Base-by-base conservation (phyloP, 1,140 invertebrate species). In the Cotesia vestalis region DNA sequence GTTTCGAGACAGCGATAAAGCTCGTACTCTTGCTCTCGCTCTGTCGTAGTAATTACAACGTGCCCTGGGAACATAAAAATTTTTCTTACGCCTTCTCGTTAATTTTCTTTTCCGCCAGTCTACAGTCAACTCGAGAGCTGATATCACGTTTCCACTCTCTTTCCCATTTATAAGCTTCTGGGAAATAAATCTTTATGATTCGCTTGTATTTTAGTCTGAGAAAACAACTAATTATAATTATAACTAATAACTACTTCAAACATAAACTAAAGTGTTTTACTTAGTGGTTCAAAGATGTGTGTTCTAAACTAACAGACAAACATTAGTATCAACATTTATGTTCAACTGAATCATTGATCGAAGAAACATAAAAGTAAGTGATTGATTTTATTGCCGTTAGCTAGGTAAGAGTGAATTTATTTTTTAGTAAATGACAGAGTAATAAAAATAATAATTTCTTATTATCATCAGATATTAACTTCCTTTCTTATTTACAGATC, bases 1-100 rank as follows among this genome's bases (percentile, higher is more conserved):
- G 14, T 72, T 72, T 72, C 35, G 63, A 66, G 63, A 72, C 70
- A 59, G 46, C 70, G 70, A 66, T 59, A 72, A 66, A 66, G 38
- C 51, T 46, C 70, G 1, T 20, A 4, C 5, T 66, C 1, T 12
- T 57, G 53, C n/a, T 63, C 9, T 27, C 34, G 4, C 20, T n/a
- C 62, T 34, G 27, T 27, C 27, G 27, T 27, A 27, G 63, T 72
- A 72, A 72, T 72, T 72, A 60, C 63, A 51, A 70, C 69, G 57
- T 62, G 59, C 46, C 14, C 57, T 61, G 69, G 11, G 60, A 63
- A 63, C 69, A 63, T 69, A 61, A 63, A 70, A 40, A 62, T 52
- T 17, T 0, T 4, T 51, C 34, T 67, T 12, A 2, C 14, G 35
- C 14, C 27, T 40, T 40, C n/a, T 51, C 40, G 20, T 66, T 38